Evolutionary conservation across 2,888 invertebrate species (phyloP).

Genomic region (Synergus japonicus): DNA sequence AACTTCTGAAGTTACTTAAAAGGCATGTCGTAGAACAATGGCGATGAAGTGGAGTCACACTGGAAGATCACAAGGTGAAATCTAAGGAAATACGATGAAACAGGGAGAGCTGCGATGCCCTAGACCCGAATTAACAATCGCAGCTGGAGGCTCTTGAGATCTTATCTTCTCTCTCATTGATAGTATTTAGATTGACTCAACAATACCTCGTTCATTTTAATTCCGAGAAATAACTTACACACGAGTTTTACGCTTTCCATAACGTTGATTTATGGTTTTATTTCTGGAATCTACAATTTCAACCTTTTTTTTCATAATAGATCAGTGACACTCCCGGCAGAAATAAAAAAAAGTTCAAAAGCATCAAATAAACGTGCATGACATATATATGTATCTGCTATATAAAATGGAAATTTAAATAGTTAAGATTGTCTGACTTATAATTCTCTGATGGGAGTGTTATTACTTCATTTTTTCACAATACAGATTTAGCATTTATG

Average conservation of each 20-base stretch:
- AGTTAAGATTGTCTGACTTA: no score
- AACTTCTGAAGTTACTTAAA: neutral
- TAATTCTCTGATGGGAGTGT: neutral
- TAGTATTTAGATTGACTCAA: neutral
- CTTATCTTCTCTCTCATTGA: conserved; percentile 42
- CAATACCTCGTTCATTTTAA: neutral
- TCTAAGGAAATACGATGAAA: conserved; percentile 40
- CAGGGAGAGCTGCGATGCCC: conserved; percentile 50
- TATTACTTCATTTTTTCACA: neutral
- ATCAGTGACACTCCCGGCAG: no score
- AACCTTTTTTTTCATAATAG: no score
- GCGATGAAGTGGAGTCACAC: conserved; percentile 45
- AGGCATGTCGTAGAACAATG: conserved; percentile 48
- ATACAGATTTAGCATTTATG: neutral
- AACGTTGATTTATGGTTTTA: neutral
- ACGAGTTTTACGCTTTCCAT: neutral
- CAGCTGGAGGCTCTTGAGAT: conserved; percentile 45
- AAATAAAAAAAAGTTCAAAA: no score
- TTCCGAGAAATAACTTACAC: neutral
- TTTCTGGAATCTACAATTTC: no score
- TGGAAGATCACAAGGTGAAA: conserved; percentile 52
- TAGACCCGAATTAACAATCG: conserved; percentile 51
- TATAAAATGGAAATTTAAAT: no score
- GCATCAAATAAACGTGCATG: no score
- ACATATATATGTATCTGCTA: no score